Evolutionary conservation across 2,113 vertebrate genomes (phyloP).

Genomic region (Macroglossus sobrinus): DNA sequence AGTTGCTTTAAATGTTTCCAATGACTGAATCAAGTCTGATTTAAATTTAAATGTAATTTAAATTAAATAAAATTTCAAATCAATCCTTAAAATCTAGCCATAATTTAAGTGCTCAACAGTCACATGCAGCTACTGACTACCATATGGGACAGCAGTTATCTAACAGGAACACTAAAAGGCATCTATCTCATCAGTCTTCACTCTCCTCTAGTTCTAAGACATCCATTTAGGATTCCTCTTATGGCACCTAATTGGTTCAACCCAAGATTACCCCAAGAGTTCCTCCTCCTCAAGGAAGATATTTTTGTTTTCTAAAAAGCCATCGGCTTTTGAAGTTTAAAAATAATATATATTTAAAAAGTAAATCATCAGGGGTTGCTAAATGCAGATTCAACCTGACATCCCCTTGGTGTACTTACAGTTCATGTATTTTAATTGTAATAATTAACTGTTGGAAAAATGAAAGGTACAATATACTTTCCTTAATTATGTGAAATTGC

Average conservation of each 20-base stretch:
- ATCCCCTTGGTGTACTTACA: background rate
- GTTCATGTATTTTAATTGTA: slow-evolving; percentile 22
- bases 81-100: background rate
- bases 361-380: background rate
- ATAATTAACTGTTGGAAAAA: slow-evolving; percentile 43
- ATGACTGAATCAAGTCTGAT: background rate
- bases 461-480: background rate
- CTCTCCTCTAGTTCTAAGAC: background rate
- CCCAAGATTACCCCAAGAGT: background rate
- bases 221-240: background rate
- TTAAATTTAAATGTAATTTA: background rate
- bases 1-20: background rate
- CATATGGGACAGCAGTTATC: background rate
- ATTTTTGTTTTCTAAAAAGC: background rate
- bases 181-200: background rate
- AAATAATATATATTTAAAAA: background rate
- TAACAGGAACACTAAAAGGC: background rate
- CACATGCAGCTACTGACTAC: background rate
- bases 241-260: background rate
- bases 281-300: background rate
- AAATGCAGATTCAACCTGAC: background rate
- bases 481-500: slow-evolving; percentile 44
- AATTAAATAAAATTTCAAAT: background rate
- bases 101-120: background rate
- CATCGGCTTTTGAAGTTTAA: background rate